Conservation (phyloP, 2,888 invertebrate genomes). For the Itoplectis maculator region DNA sequence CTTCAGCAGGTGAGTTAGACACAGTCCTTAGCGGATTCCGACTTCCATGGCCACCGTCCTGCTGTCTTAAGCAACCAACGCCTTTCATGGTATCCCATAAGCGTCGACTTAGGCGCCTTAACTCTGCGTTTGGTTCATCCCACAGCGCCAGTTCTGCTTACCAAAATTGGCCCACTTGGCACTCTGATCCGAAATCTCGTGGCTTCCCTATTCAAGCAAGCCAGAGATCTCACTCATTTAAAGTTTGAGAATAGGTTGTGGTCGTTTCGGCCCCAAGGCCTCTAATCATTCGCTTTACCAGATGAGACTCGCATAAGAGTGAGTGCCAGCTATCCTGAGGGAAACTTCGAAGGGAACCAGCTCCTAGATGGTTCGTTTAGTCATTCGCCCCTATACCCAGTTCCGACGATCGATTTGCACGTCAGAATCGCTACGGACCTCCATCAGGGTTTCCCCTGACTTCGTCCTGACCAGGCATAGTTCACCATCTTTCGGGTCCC, state of each 20-base stretch:
- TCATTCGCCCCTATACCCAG: slow-evolving; percentile 90
- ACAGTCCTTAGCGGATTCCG: slow-evolving; percentile 86
- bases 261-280: slow-evolving; percentile 89
- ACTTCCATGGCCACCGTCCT: slow-evolving; percentile 92
- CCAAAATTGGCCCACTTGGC: slow-evolving; percentile 59
- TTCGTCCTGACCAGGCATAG: slow-evolving; percentile 90
- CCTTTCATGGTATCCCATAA: slow-evolving; percentile 87
- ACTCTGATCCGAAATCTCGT: slow-evolving; percentile 79
- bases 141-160: slow-evolving; percentile 70
- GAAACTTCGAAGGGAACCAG: slow-evolving; percentile 92
- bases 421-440: slow-evolving; percentile 91
- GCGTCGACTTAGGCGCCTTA: slow-evolving; percentile 80
- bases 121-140: slow-evolving; percentile 76
- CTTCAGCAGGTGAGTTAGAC: slow-evolving; percentile 88
- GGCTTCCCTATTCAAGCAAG: slow-evolving; percentile 87
- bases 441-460: slow-evolving; percentile 90
- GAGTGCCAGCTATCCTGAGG: slow-evolving; percentile 86
- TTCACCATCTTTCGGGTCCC: slow-evolving; percentile 91
- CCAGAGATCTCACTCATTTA: slow-evolving; percentile 90
- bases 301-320: slow-evolving; percentile 77
- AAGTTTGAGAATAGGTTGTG: slow-evolving; percentile 92
- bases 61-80: slow-evolving; percentile 88
- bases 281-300: slow-evolving; percentile 92
- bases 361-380: slow-evolving; percentile 92
- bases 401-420: slow-evolving; percentile 92